Conservation (phyloP, 2,888 invertebrate species). For the Labia minor region DNA sequence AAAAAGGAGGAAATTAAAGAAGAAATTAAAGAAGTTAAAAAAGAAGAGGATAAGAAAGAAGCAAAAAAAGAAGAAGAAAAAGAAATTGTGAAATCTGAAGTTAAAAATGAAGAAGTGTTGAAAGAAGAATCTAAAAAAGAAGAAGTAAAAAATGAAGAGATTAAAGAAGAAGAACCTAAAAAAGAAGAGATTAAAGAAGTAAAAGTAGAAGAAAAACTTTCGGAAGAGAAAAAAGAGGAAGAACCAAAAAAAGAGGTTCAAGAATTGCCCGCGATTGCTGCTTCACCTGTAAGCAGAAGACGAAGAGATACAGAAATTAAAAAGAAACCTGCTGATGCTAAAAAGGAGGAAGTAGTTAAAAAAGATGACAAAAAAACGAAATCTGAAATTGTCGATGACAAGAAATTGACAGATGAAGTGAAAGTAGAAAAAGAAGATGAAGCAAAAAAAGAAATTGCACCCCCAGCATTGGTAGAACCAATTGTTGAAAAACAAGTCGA, state of each 20-base stretch:
- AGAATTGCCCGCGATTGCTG: conserved; percentile 25
- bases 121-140: conserved; percentile 20
- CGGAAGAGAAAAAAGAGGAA: conserved; percentile 28
- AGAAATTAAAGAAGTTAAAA: neutral
- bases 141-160: conserved; percentile 20
- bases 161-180: conserved; percentile 18
- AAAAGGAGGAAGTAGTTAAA: conserved; percentile 32
- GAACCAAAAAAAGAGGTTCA: conserved; percentile 27
- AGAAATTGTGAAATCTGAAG: conserved; percentile 19
- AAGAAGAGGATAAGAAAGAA: conserved; percentile 24
- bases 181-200: neutral
- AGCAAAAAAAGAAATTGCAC: neutral
- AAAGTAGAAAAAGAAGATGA: conserved; percentile 3
- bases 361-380: conserved; percentile 22
- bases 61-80: conserved; percentile 26
- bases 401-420: neutral
- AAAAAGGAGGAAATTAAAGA: conserved; percentile 19
- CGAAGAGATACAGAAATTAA: conserved; percentile 24
- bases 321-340: conserved; percentile 36
- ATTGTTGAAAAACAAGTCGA: neutral
- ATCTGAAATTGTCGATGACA: conserved; percentile 17
- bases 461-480: conserved; percentile 2
- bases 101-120: conserved; percentile 23
- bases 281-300: too few relatives aligned
- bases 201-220: conserved; percentile 24